Percentiles rank a stretch among this genome's conserved stretches.
Evolutionary conservation across 1,140 invertebrate species (phyloP).

Genomic region (Limonius californicus): DNA sequence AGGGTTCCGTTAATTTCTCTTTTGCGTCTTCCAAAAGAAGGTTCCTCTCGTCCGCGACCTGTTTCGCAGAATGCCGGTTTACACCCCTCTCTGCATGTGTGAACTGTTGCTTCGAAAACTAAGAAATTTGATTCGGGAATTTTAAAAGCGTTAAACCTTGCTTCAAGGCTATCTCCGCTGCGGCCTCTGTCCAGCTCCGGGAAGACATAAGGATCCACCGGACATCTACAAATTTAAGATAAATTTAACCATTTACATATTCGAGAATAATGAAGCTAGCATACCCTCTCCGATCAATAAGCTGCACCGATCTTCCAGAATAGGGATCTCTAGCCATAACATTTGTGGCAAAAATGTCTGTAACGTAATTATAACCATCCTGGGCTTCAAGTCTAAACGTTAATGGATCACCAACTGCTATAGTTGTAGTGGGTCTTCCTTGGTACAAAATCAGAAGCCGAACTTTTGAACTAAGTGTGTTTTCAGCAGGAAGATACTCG

Average conservation of each 20-base stretch:
- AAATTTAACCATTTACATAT: background rate
- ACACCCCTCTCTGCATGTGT: constrained; percentile 83
- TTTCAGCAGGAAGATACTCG: constrained; percentile 85
- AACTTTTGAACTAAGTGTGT: constrained; percentile 82
- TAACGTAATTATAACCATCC: constrained; percentile 82
- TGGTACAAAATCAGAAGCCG: constrained; percentile 82
- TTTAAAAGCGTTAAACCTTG: constrained; percentile 90
- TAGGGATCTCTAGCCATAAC: constrained; percentile 92
- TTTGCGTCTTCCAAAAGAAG: constrained; percentile 70
- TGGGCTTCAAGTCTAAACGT: constrained; percentile 86
- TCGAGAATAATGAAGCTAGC: constrained; percentile 23
- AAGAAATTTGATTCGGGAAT: constrained; percentile 92
- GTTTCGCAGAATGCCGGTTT: constrained; percentile 77
- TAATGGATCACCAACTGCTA: constrained; percentile 89
- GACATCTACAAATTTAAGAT: constrained; percentile 68
- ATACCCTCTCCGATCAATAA: constrained; percentile 87
- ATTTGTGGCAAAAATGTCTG: constrained; percentile 90
- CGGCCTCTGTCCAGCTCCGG: constrained; percentile 82
- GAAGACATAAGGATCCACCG: constrained; percentile 88
- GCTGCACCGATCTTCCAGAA: constrained; percentile 80
- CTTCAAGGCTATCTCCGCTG: constrained; percentile 82
- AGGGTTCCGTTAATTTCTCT: constrained; percentile 56
- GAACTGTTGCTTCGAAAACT: constrained; percentile 88
- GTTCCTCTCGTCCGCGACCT: constrained; percentile 47
- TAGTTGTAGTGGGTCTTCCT: constrained; percentile 85